Evolutionary conservation across 2,888 invertebrate species (phyloP), one percentile per base, ranked within the genome.

Genomic region (Acrocera orbiculus): DNA sequence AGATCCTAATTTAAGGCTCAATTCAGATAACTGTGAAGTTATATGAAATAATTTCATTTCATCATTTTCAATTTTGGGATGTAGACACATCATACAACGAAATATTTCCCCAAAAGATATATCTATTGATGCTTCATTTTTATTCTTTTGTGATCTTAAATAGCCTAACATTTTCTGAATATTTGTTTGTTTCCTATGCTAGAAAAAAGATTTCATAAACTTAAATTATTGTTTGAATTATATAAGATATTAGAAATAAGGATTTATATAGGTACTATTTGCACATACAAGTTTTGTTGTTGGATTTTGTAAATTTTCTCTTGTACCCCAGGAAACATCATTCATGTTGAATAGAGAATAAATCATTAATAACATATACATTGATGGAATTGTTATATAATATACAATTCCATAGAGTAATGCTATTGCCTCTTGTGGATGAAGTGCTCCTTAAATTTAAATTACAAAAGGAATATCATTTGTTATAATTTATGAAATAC

Each of bases 281-380:
- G 8, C 22, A n/a, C n/a, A 16, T 29, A 34, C 17, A 16, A 25
- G 23, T 15, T 10, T 10, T 8, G 19, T n/a, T 27, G 14, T 26
- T 19, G 11, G 13, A 2, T 7, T 42, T 10, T 49, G 59, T 1
- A 66, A 65, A 30, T 69, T 76, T 55, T 92, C 93, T 39, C 93
- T 65, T 0, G 93, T 93, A 5, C 93, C 93, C 93, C 93, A 93
- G 2, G 81, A 76, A 4, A 93, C 82, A 49, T 87, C 81, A 55
- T 93, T 86, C 62, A 93, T 68, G 55, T 93, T 93, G 53, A 89
- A 87, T 16, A 92, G 65, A 0, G 90, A 86, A 54, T 87, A 93
- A 35, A 93, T 79, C 43, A 90, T 78, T 34, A 93, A 66, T 51
- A 93, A 62, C 69, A 93, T 75, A 56, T 92, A 93, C 80, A 92